Evolutionary conservation across 1,140 invertebrate species (phyloP).

Genomic region (Drosophila nikananu): DNA sequence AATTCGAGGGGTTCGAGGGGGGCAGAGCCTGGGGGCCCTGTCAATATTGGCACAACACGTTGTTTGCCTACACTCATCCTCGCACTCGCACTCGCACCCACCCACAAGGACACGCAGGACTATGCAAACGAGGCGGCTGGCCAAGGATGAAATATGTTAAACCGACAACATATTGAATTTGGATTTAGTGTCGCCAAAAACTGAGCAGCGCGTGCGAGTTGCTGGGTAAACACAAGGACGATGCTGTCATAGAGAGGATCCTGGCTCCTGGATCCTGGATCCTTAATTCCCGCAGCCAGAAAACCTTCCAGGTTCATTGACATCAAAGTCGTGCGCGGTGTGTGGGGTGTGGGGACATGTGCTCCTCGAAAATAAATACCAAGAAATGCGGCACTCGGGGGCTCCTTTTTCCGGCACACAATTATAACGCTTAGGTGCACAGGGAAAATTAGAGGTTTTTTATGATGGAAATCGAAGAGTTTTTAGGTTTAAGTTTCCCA

Average conservation of each 20-base stretch:
- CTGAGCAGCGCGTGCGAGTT: constrained; percentile 25
- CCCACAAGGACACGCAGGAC: constrained; percentile 23
- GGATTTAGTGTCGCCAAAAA: constrained; percentile 65
- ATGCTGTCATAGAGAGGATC: constrained; percentile 43
- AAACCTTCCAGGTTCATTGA: constrained; percentile 57
- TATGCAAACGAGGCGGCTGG: constrained; percentile 55
- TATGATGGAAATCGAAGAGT: too few species aligned
- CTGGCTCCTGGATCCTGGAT: background rate
- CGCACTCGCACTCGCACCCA: background rate
- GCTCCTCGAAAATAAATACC: constrained; percentile 16
- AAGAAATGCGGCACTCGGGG: constrained; percentile 1
- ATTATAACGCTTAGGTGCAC: constrained; percentile 13
- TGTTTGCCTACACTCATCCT: constrained; percentile 54
- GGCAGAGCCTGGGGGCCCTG: constrained; percentile 59
- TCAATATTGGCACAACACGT: constrained; percentile 73
- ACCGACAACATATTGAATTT: constrained; percentile 80
- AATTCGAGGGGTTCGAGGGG: background rate
- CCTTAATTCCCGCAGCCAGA: background rate
- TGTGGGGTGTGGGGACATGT: background rate
- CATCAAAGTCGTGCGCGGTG: constrained; percentile 26
- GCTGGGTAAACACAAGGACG: constrained; percentile 51
- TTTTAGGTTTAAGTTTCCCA: too few species aligned
- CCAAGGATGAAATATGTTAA: constrained; percentile 73
- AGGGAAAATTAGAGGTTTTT: background rate
- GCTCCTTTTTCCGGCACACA: background rate